These are phyloP conservation scores for Festucalex cinctus DNA, from an alignment of 2,113 vertebrate species.

Conservation along the genomic window DNA sequence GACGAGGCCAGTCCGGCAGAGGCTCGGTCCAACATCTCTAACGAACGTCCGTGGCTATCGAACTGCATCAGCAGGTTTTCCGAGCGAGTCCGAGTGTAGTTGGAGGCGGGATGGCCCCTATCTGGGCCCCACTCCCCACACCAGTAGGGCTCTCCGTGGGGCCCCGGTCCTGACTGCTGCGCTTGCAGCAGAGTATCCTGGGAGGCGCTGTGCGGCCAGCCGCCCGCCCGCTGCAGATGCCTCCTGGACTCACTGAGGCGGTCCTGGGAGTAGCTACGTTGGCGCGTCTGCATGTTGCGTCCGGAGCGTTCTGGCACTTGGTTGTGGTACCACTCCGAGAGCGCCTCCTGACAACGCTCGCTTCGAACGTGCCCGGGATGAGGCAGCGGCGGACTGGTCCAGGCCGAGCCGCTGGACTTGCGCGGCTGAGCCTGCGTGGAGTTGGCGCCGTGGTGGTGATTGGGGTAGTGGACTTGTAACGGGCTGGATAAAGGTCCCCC, in stretches of 20 bases:
- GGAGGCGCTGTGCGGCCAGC: conserved; percentile 89
- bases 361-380: conserved; percentile 43
- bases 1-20: conserved; percentile 68
- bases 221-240: conserved; percentile 60
- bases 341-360: conserved; percentile 80
- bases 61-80: conserved; percentile 79
- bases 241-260: conserved; percentile 76
- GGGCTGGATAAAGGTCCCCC: conserved; percentile 64
- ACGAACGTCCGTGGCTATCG: conserved; percentile 77
- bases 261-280: conserved; percentile 91
- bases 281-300: conserved; percentile 78
- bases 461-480: conserved; percentile 63
- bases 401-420: conserved; percentile 41
- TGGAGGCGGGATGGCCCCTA: conserved; percentile 25
- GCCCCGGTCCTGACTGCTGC: conserved; percentile 64
- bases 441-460: conserved; percentile 56
- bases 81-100: conserved; percentile 75
- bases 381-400: conserved; percentile 68
- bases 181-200: conserved; percentile 86
- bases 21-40: conserved; percentile 79
- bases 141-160: conserved; percentile 63
- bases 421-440: conserved; percentile 57
- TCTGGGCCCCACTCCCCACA: conserved; percentile 48
- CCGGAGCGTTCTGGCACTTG: conserved; percentile 78
- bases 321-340: conserved; percentile 88